These are phyloP conservation scores for Cephus runcator DNA, from an alignment of 2,888 invertebrate genomes.

Conservation along the genomic window DNA sequence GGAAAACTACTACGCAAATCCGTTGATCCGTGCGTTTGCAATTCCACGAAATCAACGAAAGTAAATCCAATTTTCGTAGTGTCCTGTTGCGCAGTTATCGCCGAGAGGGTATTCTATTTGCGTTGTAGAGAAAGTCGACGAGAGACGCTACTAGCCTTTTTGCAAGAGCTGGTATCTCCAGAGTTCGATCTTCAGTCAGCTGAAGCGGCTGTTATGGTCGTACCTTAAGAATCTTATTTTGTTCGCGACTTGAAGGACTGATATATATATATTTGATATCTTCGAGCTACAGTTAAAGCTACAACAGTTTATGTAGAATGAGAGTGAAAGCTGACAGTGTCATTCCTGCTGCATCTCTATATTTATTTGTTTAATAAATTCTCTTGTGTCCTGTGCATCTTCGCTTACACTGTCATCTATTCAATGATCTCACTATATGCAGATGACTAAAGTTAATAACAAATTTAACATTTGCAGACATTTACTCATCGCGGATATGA, in stretches of 20 bases:
- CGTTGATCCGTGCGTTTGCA: background rate
- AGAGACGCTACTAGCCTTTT: conserved; percentile 11
- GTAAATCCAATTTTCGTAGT: conserved; percentile 13
- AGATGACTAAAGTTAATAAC: background rate
- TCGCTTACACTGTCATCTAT: background rate
- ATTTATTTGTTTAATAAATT: background rate
- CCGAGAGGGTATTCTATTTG: conserved; percentile 25
- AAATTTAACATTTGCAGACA: background rate
- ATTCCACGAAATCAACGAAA: conserved; percentile 7
- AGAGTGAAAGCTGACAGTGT: background rate
- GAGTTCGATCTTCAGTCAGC: background rate
- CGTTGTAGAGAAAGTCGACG: conserved; percentile 29
- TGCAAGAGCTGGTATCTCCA: background rate
- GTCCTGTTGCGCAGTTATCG: conserved; percentile 15
- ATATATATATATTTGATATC: background rate
- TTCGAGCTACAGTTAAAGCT: background rate
- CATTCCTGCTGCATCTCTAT: too few relatives aligned
- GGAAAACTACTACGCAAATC: background rate
- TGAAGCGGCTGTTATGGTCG: background rate
- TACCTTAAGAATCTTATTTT: background rate
- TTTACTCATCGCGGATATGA: background rate
- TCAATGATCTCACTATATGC: background rate
- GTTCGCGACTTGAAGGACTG: background rate
- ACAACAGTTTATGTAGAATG: background rate
- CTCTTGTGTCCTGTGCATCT: background rate